Base-by-base conservation (phyloP, 1,140 invertebrate genomes). In the Brachionus manjavacas region DNA sequence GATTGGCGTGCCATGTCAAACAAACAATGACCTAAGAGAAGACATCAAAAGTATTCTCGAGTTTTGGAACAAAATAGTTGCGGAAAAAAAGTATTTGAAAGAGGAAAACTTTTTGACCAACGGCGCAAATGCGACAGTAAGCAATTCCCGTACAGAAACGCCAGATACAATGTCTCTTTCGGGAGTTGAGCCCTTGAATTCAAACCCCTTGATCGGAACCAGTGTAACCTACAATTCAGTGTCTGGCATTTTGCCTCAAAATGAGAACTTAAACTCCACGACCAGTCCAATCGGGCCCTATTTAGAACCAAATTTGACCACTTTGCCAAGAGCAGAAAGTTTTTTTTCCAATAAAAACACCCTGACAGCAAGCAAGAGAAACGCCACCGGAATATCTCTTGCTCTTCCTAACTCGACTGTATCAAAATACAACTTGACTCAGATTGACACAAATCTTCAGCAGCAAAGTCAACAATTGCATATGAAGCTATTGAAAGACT, bases 31-130 rank as follows among this genome's bases (percentile, higher is more conserved):
- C 4, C 88, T 99, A 9, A 89, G 94, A 43, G 95, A 98, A 86
- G 96, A 99, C 87, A 95, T 99, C 79, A 92, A 92, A 25, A 93
- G 93, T 2, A 88, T 99, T n/a, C 92, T 97, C 25, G 93, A 94
- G 85, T 99, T 99, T 89, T 99, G 96, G 96, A 94, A 97, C 87
- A 92, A 93, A 11, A 93, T 99, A 92, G 94, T 97, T 89, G 94
- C 95, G 6, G 97, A 99, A 88, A 97, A 96, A 89, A 99, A 99
- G 89, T 97, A 99, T 89, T 91, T 99, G 81, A 94, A 94, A 89
- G 81, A 84, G 9, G 81, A 84, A 23, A 46, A 43, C n/a, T 70
- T 84, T 46, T 70, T 70, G 14, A 8, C 9, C 12, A 35, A 39
- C 31, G 41, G 12, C 28, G 49, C 35, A 52, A 43, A 16, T 80